Evolutionary conservation across 2,113 vertebrate genomes (phyloP).

Genomic region (Forbesichthys agassizii): DNA sequence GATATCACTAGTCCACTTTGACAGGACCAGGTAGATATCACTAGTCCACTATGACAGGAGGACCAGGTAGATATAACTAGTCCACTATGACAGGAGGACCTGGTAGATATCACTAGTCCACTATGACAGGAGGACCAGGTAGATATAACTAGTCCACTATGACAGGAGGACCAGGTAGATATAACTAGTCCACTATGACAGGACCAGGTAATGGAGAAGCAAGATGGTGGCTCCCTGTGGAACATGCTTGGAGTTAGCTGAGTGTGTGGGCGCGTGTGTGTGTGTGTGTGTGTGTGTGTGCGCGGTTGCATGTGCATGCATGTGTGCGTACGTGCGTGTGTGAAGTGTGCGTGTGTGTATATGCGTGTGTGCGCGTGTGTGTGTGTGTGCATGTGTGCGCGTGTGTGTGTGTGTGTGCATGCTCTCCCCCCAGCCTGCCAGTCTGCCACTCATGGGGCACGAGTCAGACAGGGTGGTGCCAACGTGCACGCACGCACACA

Average conservation of each 20-base stretch:
- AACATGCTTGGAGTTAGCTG: conserved; percentile 42
- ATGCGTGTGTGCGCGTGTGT: too few relatives aligned
- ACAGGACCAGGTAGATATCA: not conserved
- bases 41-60: not conserved
- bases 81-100: not conserved
- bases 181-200: not conserved
- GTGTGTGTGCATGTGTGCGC: too few relatives aligned
- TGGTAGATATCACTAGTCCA: not conserved
- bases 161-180: not conserved
- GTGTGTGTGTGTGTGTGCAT: too few relatives aligned
- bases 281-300: conserved; percentile 25
- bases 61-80: not conserved
- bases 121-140: not conserved
- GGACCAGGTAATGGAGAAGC: conserved; percentile 23
- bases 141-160: too few relatives aligned
- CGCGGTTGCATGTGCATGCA: too few relatives aligned
- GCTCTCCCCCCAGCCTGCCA: conserved; percentile 63
- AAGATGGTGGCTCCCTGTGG: conserved; percentile 41
- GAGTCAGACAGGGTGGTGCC: conserved; percentile 67
- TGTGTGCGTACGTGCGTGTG: too few relatives aligned
- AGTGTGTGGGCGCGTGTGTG: conserved; percentile 25
- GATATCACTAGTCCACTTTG: too few relatives aligned
- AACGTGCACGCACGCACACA: conserved; percentile 21
- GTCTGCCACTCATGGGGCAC: conserved; percentile 74
- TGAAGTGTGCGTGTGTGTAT: too few relatives aligned